These are phyloP conservation scores for Pygoscelis antarcticus DNA, from an alignment of 2,113 vertebrate species.

Conservation along the genomic window DNA sequence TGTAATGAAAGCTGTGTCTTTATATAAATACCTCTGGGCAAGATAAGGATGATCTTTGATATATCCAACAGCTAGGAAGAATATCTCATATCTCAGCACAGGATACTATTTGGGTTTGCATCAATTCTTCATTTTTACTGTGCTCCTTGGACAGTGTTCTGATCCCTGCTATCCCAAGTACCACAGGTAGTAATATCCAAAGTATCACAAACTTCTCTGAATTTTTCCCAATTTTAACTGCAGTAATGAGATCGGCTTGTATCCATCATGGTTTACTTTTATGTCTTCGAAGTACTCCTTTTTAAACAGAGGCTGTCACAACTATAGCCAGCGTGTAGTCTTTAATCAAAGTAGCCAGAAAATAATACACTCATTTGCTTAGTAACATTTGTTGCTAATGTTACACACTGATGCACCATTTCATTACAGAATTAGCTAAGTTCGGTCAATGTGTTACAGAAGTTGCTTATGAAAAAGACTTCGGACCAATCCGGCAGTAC, in stretches of 20 bases:
- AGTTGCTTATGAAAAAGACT: background rate
- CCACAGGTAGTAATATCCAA: background rate
- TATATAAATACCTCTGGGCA: conserved; percentile 46
- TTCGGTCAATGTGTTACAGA: background rate
- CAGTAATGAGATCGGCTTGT: background rate
- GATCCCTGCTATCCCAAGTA: background rate
- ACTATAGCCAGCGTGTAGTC: background rate
- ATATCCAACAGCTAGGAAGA: background rate
- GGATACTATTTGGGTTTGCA: background rate
- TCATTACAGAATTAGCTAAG: background rate
- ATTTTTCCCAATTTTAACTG: background rate
- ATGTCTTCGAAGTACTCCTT: background rate
- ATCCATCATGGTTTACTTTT: background rate
- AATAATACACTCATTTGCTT: background rate
- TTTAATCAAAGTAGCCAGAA: background rate
- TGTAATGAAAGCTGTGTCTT: conserved; percentile 34
- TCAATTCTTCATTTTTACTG: background rate
- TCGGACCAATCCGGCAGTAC: background rate
- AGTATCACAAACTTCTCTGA: background rate
- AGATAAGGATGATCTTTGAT: background rate
- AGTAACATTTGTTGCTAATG: background rate
- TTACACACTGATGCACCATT: background rate
- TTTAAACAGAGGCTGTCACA: background rate
- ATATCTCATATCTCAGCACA: background rate
- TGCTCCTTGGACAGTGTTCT: background rate